These are phyloP conservation scores for Zaprionus capensis DNA, from an alignment of 1,140 invertebrate genomes.

Conservation along the genomic window DNA sequence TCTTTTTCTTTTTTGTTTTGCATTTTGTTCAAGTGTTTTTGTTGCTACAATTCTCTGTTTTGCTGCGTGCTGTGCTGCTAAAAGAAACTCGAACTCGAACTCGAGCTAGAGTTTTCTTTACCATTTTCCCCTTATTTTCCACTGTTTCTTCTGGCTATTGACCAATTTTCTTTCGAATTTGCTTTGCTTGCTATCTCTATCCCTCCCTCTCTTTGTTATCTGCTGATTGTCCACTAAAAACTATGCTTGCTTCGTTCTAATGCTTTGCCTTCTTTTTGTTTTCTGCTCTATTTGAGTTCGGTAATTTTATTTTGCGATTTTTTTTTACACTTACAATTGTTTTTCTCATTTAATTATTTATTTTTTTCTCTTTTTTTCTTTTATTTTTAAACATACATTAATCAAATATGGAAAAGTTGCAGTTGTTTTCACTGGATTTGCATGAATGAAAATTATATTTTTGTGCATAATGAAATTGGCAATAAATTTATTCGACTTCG, in stretches of 20 bases:
- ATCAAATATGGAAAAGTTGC: conserved; percentile 59
- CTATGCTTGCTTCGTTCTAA: conserved; percentile 73
- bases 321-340: conserved; percentile 46
- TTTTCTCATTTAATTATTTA: conserved; percentile 22
- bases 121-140: neutral
- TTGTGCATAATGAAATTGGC: conserved; percentile 76
- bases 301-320: conserved; percentile 29
- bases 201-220: conserved; percentile 49
- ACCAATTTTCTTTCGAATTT: conserved; percentile 36
- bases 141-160: conserved; percentile 33
- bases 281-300: conserved; percentile 42
- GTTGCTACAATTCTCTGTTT: conserved; percentile 20
- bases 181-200: conserved; percentile 27
- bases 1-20: neutral
- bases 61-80: conserved; percentile 16
- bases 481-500: conserved; percentile 58
- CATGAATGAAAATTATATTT: conserved; percentile 65
- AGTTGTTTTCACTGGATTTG: conserved; percentile 27
- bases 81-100: neutral
- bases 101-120: conserved; percentile 16
- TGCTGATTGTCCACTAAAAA: conserved; percentile 81
- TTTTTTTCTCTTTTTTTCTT: conserved; percentile 17
- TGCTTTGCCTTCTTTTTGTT: conserved; percentile 43
- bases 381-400: conserved; percentile 63
- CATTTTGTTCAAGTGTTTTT: conserved; percentile 33